Evolutionary conservation across 53 echinoderm and acorn worm species (phyloP).

Genomic region (Echinarachnius parma): DNA sequence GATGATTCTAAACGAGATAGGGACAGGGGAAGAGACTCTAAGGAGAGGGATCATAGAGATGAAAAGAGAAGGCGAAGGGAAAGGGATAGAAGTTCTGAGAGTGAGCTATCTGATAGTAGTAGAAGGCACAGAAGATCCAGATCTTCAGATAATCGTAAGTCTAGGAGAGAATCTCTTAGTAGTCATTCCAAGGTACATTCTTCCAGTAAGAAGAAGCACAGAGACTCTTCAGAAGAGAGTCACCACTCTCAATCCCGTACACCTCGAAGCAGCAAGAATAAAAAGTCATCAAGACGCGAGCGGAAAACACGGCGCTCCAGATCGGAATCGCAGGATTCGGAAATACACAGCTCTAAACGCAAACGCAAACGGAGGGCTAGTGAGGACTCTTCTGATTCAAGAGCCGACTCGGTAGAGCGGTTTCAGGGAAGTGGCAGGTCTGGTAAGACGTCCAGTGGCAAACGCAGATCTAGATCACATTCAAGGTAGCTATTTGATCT

Average conservation of each 20-base stretch:
- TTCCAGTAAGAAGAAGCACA: constrained; percentile 22
- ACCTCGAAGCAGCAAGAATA: constrained; percentile 17
- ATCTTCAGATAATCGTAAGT: constrained; percentile 17
- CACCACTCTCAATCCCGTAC: constrained; percentile 3
- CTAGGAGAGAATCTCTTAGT: constrained; percentile 6
- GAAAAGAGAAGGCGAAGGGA: constrained; percentile 14
- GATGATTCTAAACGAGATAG: neutral
- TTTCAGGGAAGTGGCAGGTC: constrained; percentile 77
- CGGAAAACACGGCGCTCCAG: constrained; percentile 12
- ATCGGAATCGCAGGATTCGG: constrained; percentile 20
- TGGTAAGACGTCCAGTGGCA: constrained; percentile 98
- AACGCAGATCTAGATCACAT: constrained; percentile 84
- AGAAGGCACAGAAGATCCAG: constrained; percentile 19
- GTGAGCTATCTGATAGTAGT: constrained; percentile 16
- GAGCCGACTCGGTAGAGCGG: constrained; percentile 67
- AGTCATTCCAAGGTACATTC: constrained; percentile 32
- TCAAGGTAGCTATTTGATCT: constrained; percentile 82
- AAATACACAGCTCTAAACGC: constrained; percentile 6
- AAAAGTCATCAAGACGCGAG: constrained; percentile 2
- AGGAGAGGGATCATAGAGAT: neutral
- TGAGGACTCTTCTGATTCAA: constrained; percentile 55
- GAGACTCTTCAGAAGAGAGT: constrained; percentile 27
- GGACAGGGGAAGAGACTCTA: neutral
- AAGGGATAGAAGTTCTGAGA: constrained; percentile 13
- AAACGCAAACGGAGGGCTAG: constrained; percentile 46